A percentile compares a stretch with the other conserved stretches of the same genome.
These are phyloP conservation scores for Drosophila nannoptera DNA, from an alignment of 1,140 invertebrate genomes.

Conservation along the genomic window DNA sequence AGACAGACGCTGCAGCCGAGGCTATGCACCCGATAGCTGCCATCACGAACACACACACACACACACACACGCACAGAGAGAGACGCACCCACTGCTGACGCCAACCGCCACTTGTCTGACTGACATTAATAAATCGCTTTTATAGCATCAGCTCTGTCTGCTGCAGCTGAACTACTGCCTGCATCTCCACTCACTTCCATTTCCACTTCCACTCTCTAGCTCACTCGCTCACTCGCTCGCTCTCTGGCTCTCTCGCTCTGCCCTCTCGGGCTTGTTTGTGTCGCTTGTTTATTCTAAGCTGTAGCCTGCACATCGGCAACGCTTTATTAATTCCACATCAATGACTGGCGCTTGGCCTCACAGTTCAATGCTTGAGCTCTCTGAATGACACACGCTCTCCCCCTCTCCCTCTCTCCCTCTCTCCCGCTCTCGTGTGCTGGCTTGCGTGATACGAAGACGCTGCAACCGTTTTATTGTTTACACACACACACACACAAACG, in stretches of 20 bases:
- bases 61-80: not conserved
- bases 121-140: conserved; percentile 77
- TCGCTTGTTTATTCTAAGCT: conserved; percentile 56
- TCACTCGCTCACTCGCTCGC: no score
- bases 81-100: conserved; percentile 37
- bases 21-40: conserved; percentile 28
- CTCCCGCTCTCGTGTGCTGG: not conserved
- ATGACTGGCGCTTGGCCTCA: conserved; percentile 48
- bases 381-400: not conserved
- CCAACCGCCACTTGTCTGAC: conserved; percentile 72
- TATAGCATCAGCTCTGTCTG: conserved; percentile 55
- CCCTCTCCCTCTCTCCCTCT: not conserved
- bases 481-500: conserved; percentile 10
- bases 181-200: conserved; percentile 25
- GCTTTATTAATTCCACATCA: conserved; percentile 75
- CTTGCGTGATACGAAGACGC: conserved; percentile 37
- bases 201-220: conserved; percentile 13
- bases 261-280: conserved; percentile 22
- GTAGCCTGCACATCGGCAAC: conserved; percentile 35
- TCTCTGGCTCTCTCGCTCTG: not conserved
- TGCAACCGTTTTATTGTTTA: conserved; percentile 57
- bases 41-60: conserved; percentile 5
- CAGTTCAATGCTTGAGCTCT: conserved; percentile 56
- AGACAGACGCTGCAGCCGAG: conserved; percentile 19
- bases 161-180: conserved; percentile 46